Evolutionary conservation across 2,797 vertebrate genomes (phyloP).

Genomic region (Peromyscus nudipes): DNA sequence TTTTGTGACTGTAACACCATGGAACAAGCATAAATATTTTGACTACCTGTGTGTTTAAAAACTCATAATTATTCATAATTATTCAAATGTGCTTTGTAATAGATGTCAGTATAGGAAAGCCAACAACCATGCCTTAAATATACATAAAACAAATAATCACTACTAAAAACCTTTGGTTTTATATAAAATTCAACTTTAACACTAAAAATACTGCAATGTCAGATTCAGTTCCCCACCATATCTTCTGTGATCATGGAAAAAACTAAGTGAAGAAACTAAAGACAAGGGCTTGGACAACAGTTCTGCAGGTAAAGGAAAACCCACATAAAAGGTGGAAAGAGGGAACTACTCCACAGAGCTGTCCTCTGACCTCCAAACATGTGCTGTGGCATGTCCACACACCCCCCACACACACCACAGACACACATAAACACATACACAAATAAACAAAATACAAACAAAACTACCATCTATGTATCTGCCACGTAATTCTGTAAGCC

Average conservation of each 20-base stretch:
- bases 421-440: not conserved
- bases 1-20: slow-evolving; percentile 62
- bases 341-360: not conserved
- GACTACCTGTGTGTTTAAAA: slow-evolving; percentile 68
- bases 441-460: not conserved
- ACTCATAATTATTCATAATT: not conserved
- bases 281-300: not conserved
- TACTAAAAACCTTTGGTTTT: slow-evolving; percentile 68
- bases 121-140: slow-evolving; percentile 57
- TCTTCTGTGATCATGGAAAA: slow-evolving; percentile 45
- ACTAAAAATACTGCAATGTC: slow-evolving; percentile 59
- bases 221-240: slow-evolving; percentile 60
- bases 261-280: not conserved
- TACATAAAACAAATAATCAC: not conserved
- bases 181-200: slow-evolving; percentile 54
- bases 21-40: slow-evolving; percentile 61
- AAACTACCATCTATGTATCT: not conserved
- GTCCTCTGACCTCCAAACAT: not conserved
- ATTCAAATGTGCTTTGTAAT: slow-evolving; percentile 65
- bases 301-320: not conserved
- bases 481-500: slow-evolving; percentile 49
- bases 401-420: not conserved
- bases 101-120: slow-evolving; percentile 44
- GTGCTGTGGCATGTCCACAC: not conserved
- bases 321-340: not conserved